These are phyloP conservation scores for Cynocephalus volans DNA, from an alignment of 2,113 vertebrate genomes.

Conservation along the genomic window DNA sequence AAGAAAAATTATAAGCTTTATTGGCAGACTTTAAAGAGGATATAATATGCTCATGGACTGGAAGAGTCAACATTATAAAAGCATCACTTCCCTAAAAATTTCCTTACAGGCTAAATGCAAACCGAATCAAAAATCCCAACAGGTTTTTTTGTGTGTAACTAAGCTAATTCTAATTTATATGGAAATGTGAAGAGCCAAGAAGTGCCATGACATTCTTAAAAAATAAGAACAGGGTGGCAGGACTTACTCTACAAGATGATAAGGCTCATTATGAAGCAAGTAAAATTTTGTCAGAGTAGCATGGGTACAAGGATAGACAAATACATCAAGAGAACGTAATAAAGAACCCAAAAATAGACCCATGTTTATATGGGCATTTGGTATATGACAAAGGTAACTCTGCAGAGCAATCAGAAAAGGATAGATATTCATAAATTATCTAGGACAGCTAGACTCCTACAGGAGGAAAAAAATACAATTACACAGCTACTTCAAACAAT, in stretches of 20 bases:
- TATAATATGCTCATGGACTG: slow-evolving; percentile 16
- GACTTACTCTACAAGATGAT: slow-evolving; percentile 22
- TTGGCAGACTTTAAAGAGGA: slow-evolving; percentile 25
- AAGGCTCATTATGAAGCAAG: slow-evolving; percentile 25
- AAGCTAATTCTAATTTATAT: slow-evolving; percentile 47
- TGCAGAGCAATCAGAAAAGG: slow-evolving; percentile 5
- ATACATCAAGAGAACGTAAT: background rate
- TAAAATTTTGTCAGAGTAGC: background rate
- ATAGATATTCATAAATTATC: slow-evolving; percentile 57
- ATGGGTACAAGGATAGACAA: slow-evolving; percentile 28
- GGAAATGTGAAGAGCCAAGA: slow-evolving; percentile 54
- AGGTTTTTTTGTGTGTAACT: background rate
- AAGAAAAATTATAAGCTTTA: slow-evolving; percentile 54
- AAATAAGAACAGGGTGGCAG: slow-evolving; percentile 42
- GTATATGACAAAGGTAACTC: slow-evolving; percentile 25
- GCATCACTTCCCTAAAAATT: slow-evolving; percentile 49
- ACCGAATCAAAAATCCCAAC: slow-evolving; percentile 19
- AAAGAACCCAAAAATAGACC: background rate
- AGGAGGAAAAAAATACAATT: background rate
- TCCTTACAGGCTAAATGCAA: slow-evolving; percentile 43
- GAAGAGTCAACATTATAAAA: slow-evolving; percentile 40
- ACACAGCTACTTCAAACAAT: background rate
- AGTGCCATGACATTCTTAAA: slow-evolving; percentile 20
- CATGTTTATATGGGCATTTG: slow-evolving; percentile 20
- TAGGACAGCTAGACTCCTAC: background rate